Evolutionary conservation across 1,140 invertebrate species (phyloP), one percentile per base, ranked within the genome.

Genomic region (Rhynchophorus ferrugineus): DNA sequence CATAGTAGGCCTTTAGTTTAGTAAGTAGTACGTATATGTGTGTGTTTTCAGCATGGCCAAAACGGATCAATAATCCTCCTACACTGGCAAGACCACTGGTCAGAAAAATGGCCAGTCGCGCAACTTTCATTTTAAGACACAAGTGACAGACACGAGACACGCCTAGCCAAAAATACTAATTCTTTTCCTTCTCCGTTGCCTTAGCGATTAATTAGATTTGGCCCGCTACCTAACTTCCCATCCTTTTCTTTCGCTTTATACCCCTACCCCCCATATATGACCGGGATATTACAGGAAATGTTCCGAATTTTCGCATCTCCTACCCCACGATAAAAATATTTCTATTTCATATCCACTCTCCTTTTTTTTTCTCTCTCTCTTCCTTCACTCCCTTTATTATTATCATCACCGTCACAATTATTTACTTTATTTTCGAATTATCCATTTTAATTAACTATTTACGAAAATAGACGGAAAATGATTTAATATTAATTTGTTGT

Each of bases 41-140:
- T 62, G 63, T 62, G 62, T 61, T 56, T 62, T 49, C 57, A 59
- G 53, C 57, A 56, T 59, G 57, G 49, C 49, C 45, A 54, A 48
- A 33, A 57, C 56, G 64, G 66, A 68, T 68, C 66, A 68, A 68
- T 68, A 68, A 61, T 66, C 58, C 66, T 62, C 64, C 64, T 61
- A 68, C 64, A 58, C 61, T 53, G 48, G 47, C 57, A 61, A 62
- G 66, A 65, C 66, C 66, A 68, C 61, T 66, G 66, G 64, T 66
- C 66, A 68, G 62, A 66, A 67, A 60, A 60, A 61, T 58, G 60
- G 53, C 63, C 60, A 63, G 61, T 63, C 63, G 66, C 66, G 66
- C 66, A 68, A 64, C 63, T 61, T 64, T 60, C 63, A 65, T 61
- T 66, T 64, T 59, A 61, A 63, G 62, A 60, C 57, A 67, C 57